These are phyloP conservation scores for Diabrotica undecimpunctata DNA, from an alignment of 1,140 invertebrate species.

Conservation along the genomic window DNA sequence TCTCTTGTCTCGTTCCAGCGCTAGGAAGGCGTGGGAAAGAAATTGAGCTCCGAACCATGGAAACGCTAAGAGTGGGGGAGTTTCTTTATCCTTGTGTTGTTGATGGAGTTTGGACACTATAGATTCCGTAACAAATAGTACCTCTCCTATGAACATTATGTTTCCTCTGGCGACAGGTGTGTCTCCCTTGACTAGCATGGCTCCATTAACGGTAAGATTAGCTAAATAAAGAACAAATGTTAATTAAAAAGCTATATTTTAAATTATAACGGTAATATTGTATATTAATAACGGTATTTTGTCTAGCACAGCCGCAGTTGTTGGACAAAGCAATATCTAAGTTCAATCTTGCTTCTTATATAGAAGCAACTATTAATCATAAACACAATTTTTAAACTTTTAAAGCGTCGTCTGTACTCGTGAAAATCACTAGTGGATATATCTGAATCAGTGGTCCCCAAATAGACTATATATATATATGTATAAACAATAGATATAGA, in stretches of 20 bases:
- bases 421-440: too few relatives aligned
- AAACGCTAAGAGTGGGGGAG: slow-evolving; percentile 59
- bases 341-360: too few relatives aligned
- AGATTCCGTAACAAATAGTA: slow-evolving; percentile 58
- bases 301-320: too few relatives aligned
- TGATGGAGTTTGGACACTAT: slow-evolving; percentile 58
- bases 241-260: slow-evolving; percentile 6
- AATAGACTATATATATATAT: too few relatives aligned
- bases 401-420: too few relatives aligned
- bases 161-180: slow-evolving; percentile 57
- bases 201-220: slow-evolving; percentile 54
- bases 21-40: slow-evolving; percentile 58
- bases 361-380: too few relatives aligned
- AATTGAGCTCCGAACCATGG: slow-evolving; percentile 63
- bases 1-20: slow-evolving; percentile 54
- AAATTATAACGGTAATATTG: too few relatives aligned
- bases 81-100: slow-evolving; percentile 60
- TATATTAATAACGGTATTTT: too few relatives aligned
- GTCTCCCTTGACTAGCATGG: slow-evolving; percentile 56
- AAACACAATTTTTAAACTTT: too few relatives aligned
- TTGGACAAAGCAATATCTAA: too few relatives aligned
- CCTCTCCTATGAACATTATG: slow-evolving; percentile 59
- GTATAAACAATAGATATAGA: too few relatives aligned
- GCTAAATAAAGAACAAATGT: slow-evolving; percentile 40
- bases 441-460: too few relatives aligned